Base-by-base conservation (phyloP, 1,140 invertebrate genomes). In the Colletes latitarsis region DNA sequence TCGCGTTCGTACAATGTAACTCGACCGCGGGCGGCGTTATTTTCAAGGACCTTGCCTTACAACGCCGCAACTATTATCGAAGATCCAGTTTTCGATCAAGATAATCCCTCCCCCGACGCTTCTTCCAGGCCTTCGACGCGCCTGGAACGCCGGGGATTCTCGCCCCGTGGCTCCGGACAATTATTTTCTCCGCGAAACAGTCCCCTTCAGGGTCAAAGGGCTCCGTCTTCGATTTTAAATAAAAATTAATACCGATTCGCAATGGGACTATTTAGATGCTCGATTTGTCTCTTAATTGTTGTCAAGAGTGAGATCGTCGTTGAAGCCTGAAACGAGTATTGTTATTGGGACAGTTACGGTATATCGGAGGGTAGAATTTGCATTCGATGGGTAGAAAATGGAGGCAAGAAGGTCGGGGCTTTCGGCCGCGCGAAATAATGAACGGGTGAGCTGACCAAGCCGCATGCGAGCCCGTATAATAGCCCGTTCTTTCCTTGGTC, bases 1-100 rank as follows among this genome's bases (percentile, higher is more conserved):
- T 60, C 21, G 66, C 64, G 75, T 69, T 41, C n/a, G 55, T 60
- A 69, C 75, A 57, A 76, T 57, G 73, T 67, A 57, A 72, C 70
- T 9, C 41, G 70, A 60, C 55, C 57, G 57, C n/a, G 39, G 39
- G 6, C 30, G 62, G 39, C 39, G 62, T 64, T 64, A 64, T 41
- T 43, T 64, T 41, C 62, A 64, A 64, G 62, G 62, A 63, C 53
- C 53, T 57, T n/a, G 53, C 53, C 39, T 72, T 10, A 41, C 19
- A 6, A 6, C n/a, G 46, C 43, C 5, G 19, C 49, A 17, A 21
- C 41, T 57, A 72, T 62, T 57, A 53, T 67, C 64, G 41, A 46
- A 41, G 74, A 76, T 76, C 62, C 74, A 76, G 74, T 67, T 76
- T 46, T 76, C 17, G 63, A 76, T 76, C 74, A n/a, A 76, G 74